Evolutionary conservation across 2,888 invertebrate species (phyloP), one percentile per base, ranked within the genome.

Genomic region (Agonopterix alstromeriana): DNA sequence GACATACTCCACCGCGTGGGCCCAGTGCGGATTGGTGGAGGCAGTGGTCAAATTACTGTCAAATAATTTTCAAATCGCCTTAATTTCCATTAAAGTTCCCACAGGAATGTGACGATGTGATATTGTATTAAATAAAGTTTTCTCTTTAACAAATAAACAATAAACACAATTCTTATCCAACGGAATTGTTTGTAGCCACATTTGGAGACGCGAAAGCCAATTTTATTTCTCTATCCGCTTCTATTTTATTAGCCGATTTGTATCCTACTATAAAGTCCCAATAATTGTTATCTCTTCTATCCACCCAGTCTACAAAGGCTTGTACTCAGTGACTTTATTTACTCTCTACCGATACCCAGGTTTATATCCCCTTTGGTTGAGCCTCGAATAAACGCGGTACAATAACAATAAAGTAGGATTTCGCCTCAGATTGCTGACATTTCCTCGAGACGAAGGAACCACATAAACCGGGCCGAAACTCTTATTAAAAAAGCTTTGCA

Each of bases 391-490:
- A 82, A 82, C 77, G 82, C 74, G 77, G 76, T 67, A 80, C 81
- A 80, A 79, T 83, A 84, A 84, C 81, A 82, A 77, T 83, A 84
- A 84, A 85, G 76, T 71, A 76, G 84, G 80, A 81, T 84, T 84
- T 81, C 61, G 70, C 69, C 73, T 67, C 73, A 79, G 77, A 82
- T 82, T 77, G 82, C 83, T 80, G 83, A 84, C 82, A 82, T 84
- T 82, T 81, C 79, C 76, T 65, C 65, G 73, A 76, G 76, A 77
- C 75, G 73, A 65, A 74, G 75, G 73, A 70, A 70, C 70, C 70
- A 62, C 66, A 74, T 77, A 81, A 78, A 48, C 76, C 60, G 67
- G 55, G 63, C 70, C 68, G 65, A 70, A 73, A 74, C 67, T 77
- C 74, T 82, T 83, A 82, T 82, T 82, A 81, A 82, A 79, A 81